Evolutionary conservation across 1,140 invertebrate species (phyloP), one percentile per base, ranked within the genome.

Genomic region (Zaprionus kolodkinae): DNA sequence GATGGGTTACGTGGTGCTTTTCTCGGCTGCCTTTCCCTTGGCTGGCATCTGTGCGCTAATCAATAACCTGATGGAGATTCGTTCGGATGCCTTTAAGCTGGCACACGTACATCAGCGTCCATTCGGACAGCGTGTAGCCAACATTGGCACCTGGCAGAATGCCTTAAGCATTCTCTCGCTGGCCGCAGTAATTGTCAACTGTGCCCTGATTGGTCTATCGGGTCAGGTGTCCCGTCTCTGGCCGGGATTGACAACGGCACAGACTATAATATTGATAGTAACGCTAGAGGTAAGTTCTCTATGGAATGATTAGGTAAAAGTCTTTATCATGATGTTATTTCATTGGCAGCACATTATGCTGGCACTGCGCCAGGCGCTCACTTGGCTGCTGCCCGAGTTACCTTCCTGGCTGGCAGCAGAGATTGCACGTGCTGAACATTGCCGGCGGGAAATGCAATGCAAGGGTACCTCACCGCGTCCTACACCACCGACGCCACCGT

Each of bases 91-190:
- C 3, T 99, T 99, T 92, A 99, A 99, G 93, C 93, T 99, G 50
- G 99, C 97, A 76, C 97, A 98, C 92, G 97, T 99, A 2, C 97
- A 97, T 88, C 98, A 99, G 93, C 93, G 99, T 75, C 99, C 99
- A 0, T 98, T 99, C 91, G 97, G 97, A 0, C 95, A 97, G 82
- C 93, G 97, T 56, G 98, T 98, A n/a, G 96, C 96, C 36, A 97
- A 96, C 91, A 99, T 99, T 85, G 99, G 98, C 45, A 98, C 97
- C 59, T 99, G 98, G 99, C 97, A 99, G 95, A 96, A 97, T 93
- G 97, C 97, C 13, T 96, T 99, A 94, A 97, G 98, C 93, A 94
- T 97, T 21, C 97, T 99, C 95, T 97, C 98, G n/a, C 94, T 97
- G 1, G 95, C 98, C 40, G 97, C 98, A 0, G 97, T 99, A 11